A percentile compares a stretch with the other conserved stretches of the same genome.
Conservation (phyloP, 2,797 vertebrate species). For the Sitta carolinensis region DNA sequence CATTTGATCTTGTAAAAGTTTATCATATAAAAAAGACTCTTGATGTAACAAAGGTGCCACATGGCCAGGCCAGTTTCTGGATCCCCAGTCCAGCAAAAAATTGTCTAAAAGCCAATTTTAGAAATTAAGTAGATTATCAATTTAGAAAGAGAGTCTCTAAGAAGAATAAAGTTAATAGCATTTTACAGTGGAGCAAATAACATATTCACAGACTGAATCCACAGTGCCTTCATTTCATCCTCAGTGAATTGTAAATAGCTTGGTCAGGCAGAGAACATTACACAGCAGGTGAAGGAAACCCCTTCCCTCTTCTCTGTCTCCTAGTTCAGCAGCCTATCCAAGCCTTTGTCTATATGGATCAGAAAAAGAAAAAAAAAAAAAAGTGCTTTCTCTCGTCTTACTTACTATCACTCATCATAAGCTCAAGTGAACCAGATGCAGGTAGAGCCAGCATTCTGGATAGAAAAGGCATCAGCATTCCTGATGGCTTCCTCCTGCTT, state of each 20-base stretch:
- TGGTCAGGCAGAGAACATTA: not conserved
- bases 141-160: not conserved
- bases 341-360: not conserved
- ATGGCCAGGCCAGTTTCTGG: not conserved
- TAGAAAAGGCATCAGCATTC: not conserved
- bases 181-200: not conserved
- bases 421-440: not conserved
- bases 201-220: not conserved
- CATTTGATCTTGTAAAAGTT: not conserved
- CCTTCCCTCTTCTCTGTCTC: not conserved
- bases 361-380: not conserved
- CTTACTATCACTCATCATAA: not conserved
- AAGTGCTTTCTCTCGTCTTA: not conserved
- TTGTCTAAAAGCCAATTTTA: not conserved
- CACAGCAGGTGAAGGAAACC: not conserved
- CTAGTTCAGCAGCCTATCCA: not conserved
- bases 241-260: not conserved
- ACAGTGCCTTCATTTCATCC: not conserved
- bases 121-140: not conserved
- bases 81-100: not conserved
- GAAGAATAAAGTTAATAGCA: not conserved
- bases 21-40: not conserved
- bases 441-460: not conserved
- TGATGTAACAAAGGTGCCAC: not conserved
- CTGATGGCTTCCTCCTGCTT: not conserved